A percentile compares a stretch with the other conserved stretches of the same genome.
Evolutionary conservation across 1,140 invertebrate species (phyloP).

Genomic region (Euwallacea fornicatus): DNA sequence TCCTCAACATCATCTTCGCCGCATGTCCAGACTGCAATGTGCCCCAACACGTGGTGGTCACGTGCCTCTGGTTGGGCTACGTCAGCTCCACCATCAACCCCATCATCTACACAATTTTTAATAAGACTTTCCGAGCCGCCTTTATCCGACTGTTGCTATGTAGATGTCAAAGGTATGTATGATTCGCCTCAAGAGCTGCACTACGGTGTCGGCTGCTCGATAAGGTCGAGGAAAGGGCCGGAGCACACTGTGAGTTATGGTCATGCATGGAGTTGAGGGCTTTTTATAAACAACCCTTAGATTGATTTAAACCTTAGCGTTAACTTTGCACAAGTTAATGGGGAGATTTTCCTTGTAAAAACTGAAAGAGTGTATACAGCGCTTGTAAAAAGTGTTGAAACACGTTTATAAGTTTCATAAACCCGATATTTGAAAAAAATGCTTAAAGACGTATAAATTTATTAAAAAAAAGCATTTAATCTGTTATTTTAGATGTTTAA

Average conservation of each 20-base stretch:
- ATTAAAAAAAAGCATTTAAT: no score
- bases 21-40: conserved; percentile 72
- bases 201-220: background rate
- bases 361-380: no score
- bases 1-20: conserved; percentile 80
- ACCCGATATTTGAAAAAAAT: no score
- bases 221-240: background rate
- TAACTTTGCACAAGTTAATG: no score
- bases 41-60: conserved; percentile 71
- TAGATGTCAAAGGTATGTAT: conserved; percentile 69
- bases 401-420: no score
- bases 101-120: conserved; percentile 88
- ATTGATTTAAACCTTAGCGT: no score
- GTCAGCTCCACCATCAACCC: conserved; percentile 85
- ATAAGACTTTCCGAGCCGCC: conserved; percentile 80
- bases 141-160: conserved; percentile 78
- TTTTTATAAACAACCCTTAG: background rate
- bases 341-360: no score
- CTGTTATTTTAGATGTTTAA: no score
- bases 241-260: background rate
- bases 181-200: conserved; percentile 9
- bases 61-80: conserved; percentile 86
- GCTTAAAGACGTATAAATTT: no score
- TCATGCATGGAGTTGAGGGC: background rate
- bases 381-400: no score